phyloP scores from a whole-genome alignment of 53 echinoderm and acorn worm species.

The Actinopyga echinites region DNA sequence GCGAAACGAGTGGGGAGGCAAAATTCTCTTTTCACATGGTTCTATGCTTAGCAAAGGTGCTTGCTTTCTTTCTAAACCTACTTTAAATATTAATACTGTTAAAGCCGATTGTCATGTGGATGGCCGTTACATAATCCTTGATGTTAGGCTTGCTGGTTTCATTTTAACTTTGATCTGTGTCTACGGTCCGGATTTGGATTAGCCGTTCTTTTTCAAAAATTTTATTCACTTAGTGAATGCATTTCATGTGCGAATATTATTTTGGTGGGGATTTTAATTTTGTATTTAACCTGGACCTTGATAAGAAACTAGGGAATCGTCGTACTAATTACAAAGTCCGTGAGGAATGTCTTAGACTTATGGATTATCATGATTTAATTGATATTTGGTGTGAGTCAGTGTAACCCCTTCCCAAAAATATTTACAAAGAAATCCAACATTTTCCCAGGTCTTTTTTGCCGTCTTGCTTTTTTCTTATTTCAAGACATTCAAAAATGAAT shows the following conservation, averaged over 20 bases:
- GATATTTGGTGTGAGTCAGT: conserved; percentile 9
- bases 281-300: too few species aligned
- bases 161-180: background rate
- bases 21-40: too few species aligned
- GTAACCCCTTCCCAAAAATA: background rate
- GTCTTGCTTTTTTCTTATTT: conserved; percentile 28
- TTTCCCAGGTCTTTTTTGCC: background rate
- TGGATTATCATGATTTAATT: background rate
- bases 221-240: too few species aligned
- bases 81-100: background rate
- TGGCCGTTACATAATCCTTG: background rate
- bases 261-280: too few species aligned
- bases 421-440: conserved; percentile 9
- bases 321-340: background rate
- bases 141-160: background rate
- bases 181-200: too few species aligned
- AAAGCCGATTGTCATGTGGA: background rate
- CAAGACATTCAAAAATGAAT: background rate
- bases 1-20: too few species aligned
- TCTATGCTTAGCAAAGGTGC: background rate
- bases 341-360: background rate
- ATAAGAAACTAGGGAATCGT: background rate
- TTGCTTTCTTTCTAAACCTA: background rate
- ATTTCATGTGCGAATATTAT: too few species aligned
- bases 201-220: too few species aligned